A percentile compares a stretch with the other conserved stretches of the same genome.
These are phyloP conservation scores for Aphaenogaster floridana DNA, from an alignment of 1,140 invertebrate species.

Conservation along the genomic window DNA sequence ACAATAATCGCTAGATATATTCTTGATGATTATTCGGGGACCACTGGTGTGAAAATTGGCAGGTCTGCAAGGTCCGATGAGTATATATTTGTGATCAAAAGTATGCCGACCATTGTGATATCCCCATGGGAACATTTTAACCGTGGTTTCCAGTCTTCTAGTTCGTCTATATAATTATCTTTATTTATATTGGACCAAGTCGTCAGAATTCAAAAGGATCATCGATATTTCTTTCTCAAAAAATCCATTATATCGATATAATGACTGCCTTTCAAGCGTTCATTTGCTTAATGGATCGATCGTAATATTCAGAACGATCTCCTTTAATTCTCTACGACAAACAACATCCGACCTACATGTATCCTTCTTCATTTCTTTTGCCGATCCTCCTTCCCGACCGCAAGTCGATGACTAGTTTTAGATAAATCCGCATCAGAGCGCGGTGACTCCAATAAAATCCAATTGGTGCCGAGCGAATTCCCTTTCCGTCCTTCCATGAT, in stretches of 20 bases:
- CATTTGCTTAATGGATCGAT: conserved; percentile 7
- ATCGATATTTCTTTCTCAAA: not conserved
- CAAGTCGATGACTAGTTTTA: conserved; percentile 47
- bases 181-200: not conserved
- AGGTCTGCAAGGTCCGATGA: not conserved
- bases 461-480: conserved; percentile 52
- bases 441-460: conserved; percentile 43
- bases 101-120: not conserved
- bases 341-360: not conserved
- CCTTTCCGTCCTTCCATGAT: conserved; percentile 20
- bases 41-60: not conserved
- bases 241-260: not conserved
- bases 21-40: not conserved
- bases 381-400: not conserved
- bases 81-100: not conserved
- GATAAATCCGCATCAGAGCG: conserved; percentile 34
- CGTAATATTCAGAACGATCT: not conserved
- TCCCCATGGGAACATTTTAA: conserved; percentile 23
- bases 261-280: not conserved
- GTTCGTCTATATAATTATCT: not conserved
- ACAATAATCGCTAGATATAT: not conserved
- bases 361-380: conserved; percentile 37
- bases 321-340: not conserved
- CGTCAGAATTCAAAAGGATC: conserved; percentile 15
- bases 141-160: conserved; percentile 22